phyloP scores from a whole-genome alignment of 2,797 vertebrate genomes.

The Enoplosus armatus region DNA sequence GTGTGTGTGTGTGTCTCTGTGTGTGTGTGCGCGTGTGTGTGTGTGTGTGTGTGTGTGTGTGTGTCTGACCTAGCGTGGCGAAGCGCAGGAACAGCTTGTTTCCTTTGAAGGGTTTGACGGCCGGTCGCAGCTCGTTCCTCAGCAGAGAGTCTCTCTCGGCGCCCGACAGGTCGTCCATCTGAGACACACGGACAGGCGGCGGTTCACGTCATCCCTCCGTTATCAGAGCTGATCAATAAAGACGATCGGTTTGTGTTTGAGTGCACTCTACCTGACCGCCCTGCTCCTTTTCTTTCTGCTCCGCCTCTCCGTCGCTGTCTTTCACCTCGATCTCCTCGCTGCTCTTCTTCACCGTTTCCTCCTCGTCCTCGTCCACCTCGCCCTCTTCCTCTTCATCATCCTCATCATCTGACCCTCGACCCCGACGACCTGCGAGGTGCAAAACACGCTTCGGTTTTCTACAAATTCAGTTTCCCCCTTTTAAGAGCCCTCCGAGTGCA shows the following conservation, averaged over 20 bases:
- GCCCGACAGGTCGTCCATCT: constrained; percentile 90
- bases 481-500: fast-evolving
- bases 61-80: constrained; percentile 90
- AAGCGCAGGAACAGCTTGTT: constrained; percentile 95
- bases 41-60: background rate
- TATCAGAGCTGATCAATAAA: background rate
- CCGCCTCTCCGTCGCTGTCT: constrained; percentile 81
- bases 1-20: constrained; percentile 74
- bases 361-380: constrained; percentile 89
- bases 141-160: constrained; percentile 92
- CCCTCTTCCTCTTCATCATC: constrained; percentile 88
- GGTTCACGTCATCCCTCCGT: background rate
- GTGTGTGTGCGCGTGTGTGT: background rate
- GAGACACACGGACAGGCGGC: constrained; percentile 29
- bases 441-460: background rate
- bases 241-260: background rate
- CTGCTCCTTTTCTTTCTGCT: constrained; percentile 58
- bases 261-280: constrained; percentile 63
- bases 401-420: constrained; percentile 73
- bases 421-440: constrained; percentile 55
- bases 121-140: constrained; percentile 93
- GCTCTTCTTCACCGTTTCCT: constrained; percentile 85
- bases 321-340: constrained; percentile 81
- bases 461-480: background rate
- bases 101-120: constrained; percentile 92